A percentile compares a stretch with the other conserved stretches of the same genome.
phyloP scores from a whole-genome alignment of 2,797 vertebrate genomes.

The Sebastes variabilis region DNA sequence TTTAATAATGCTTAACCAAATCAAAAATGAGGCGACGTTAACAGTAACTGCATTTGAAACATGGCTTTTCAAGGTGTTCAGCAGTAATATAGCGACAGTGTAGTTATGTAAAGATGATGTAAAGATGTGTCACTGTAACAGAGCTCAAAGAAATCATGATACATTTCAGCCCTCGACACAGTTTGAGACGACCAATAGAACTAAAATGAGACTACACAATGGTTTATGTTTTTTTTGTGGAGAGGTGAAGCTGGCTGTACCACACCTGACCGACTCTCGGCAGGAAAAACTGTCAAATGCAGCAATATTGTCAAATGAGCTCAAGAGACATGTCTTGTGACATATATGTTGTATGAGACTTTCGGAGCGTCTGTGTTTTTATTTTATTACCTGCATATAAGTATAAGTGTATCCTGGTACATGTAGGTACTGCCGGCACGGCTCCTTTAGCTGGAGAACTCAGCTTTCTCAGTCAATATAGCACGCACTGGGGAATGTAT shows the following conservation, averaged over 20 bases:
- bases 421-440: no score
- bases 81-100: rapidly evolving
- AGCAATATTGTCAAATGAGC: neutral
- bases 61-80: neutral
- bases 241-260: neutral
- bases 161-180: neutral
- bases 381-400: no score
- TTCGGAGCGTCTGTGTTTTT: no score
- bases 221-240: neutral
- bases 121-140: no score
- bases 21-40: neutral
- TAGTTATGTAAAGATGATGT: neutral
- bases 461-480: no score
- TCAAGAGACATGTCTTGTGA: neutral
- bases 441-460: no score
- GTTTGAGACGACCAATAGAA: neutral
- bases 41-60: neutral
- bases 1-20: neutral
- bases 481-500: rapidly evolving
- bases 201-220: rapidly evolving
- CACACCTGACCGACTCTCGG: neutral
- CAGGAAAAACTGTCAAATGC: neutral
- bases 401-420: no score
- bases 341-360: no score
- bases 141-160: neutral